Conservation (phyloP, 1,140 invertebrate genomes). For the Lordiphosa collinella region DNA sequence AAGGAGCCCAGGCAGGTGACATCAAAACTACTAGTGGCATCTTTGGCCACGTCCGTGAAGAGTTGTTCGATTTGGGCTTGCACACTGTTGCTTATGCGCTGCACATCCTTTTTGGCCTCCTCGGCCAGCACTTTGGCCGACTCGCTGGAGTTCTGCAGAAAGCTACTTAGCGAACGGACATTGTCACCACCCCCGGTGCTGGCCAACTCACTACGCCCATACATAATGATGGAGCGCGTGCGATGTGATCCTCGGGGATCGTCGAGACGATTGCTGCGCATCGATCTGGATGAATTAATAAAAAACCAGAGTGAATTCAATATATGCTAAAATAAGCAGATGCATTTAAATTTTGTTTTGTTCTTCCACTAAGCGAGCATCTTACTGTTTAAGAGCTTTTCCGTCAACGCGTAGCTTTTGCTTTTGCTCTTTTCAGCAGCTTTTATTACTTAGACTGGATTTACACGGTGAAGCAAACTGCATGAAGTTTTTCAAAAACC, state of each 20-base stretch:
- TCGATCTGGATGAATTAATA: conserved; percentile 53
- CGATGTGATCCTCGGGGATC: conserved; percentile 77
- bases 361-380: too few species aligned
- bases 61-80: conserved; percentile 92
- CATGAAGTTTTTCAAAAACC: too few species aligned
- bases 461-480: too few species aligned
- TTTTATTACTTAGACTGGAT: too few species aligned
- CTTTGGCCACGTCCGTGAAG: conserved; percentile 89
- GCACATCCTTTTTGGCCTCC: conserved; percentile 70
- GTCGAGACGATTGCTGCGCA: conserved; percentile 72
- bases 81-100: conserved; percentile 85
- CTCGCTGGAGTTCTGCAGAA: conserved; percentile 62
- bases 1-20: conserved; percentile 92
- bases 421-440: too few species aligned
- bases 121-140: conserved; percentile 65
- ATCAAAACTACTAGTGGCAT: conserved; percentile 83
- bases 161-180: conserved; percentile 61
- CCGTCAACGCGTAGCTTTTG: too few species aligned
- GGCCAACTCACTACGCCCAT: conserved; percentile 77
- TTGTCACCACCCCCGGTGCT: conserved; percentile 63
- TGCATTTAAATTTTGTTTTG: too few species aligned
- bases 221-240: conserved; percentile 79
- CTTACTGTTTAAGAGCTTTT: too few species aligned
- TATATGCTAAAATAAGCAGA: too few species aligned
- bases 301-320: too few species aligned